Evolutionary conservation across 2,888 invertebrate species (phyloP), one percentile per base, ranked within the genome.

Genomic region (Petrolisthes manimaculis): DNA sequence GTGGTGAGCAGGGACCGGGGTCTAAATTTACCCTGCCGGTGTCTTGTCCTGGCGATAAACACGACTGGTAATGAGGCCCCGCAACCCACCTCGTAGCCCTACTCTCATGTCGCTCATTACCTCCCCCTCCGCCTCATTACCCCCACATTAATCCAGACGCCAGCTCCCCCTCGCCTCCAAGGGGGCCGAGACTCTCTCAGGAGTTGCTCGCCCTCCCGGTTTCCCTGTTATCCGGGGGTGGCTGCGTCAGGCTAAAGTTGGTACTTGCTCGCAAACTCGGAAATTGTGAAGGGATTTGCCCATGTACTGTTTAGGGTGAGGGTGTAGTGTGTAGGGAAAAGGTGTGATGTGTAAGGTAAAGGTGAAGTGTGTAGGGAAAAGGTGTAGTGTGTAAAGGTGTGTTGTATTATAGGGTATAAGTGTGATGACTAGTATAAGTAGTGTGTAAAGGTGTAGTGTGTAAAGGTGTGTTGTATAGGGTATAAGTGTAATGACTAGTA

Each of bases 21-120:
- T 71, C n/a, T 77, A 37, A 53, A 77, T 51, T 12, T 53, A 53
- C 9, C 77, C 77, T 77, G 12, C 5, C 5, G 37, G 79, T 54
- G 79, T 21, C 79, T 18, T 79, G 79, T 79, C 79, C 54, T 5
- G 8, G 5, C 18, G 79, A 53, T 79, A 51, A 79, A 79, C 79
- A 79, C 53, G 79, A 14, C 51, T n/a, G 54, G 18, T 79, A 79
- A 79, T 79, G 79, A 18, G 79, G 79, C 79, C 9, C n/a, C 5
- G 54, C 54, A 4, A 51, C 54, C 79, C 51, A 53, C 53, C n/a
- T 53, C 51, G n/a, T 51, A 51, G n/a, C 54, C 79, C 51, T 53
- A 79, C 54, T 79, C 51, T 79, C 53, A 79, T 79, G 51, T 79
- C 79, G 14, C 51, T 54, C 79, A 79, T 53, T n/a, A 53, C 51